These are phyloP conservation scores for Stenurella melanura DNA, from an alignment of 2,888 invertebrate genomes.

Conservation along the genomic window DNA sequence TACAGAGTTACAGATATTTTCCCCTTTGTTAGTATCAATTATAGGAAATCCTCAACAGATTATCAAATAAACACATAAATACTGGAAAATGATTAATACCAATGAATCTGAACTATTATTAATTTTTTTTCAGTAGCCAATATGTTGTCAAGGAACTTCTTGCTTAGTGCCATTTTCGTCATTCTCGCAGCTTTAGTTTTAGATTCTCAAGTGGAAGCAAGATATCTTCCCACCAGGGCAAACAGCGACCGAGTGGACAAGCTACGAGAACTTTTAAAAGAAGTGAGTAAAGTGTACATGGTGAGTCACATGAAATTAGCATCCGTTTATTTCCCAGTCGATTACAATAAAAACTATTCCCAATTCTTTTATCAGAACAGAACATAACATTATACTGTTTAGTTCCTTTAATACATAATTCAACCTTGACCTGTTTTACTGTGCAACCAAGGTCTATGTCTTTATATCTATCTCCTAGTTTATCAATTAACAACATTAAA, in stretches of 20 bases:
- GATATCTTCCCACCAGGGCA: slow-evolving; percentile 76
- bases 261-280: slow-evolving; percentile 75
- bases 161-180: slow-evolving; percentile 51
- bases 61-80: too few species aligned
- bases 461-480: too few species aligned
- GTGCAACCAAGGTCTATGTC: too few species aligned
- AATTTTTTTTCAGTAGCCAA: slow-evolving; percentile 12
- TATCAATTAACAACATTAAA: too few species aligned
- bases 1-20: too few species aligned
- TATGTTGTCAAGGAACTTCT: slow-evolving; percentile 49
- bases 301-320: slow-evolving; percentile 53
- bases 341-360: background rate
- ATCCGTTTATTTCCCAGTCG: slow-evolving; percentile 39
- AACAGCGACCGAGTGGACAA: slow-evolving; percentile 76
- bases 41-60: too few species aligned
- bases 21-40: too few species aligned
- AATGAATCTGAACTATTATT: too few species aligned
- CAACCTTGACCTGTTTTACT: too few species aligned
- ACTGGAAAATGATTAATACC: too few species aligned
- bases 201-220: slow-evolving; percentile 70
- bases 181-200: slow-evolving; percentile 64
- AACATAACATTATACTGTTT: too few species aligned
- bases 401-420: too few species aligned
- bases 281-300: slow-evolving; percentile 71
- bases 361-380: background rate